These are phyloP conservation scores for Hylia prasina DNA, from an alignment of 2,113 vertebrate genomes.

Conservation along the genomic window DNA sequence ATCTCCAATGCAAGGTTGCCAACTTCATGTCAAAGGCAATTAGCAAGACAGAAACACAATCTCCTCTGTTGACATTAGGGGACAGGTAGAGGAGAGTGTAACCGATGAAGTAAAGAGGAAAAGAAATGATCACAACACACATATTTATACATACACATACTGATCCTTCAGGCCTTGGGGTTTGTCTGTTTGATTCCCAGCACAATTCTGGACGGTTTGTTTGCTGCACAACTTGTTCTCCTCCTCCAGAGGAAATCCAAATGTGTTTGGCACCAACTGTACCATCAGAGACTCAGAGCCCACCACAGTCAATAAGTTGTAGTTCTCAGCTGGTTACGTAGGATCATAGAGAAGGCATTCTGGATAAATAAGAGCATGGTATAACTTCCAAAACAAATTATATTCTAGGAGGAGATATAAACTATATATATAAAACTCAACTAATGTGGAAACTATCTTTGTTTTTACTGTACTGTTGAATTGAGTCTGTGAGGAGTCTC, in stretches of 20 bases:
- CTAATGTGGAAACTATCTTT: not conserved
- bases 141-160: not conserved
- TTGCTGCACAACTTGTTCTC: not conserved
- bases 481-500: not conserved
- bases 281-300: not conserved
- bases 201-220: not conserved
- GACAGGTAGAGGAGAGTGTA: slow-evolving; percentile 31
- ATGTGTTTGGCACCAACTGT: not conserved
- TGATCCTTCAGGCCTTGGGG: not conserved
- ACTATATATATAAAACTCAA: not conserved
- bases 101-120: not conserved
- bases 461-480: not conserved
- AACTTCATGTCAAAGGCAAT: slow-evolving; percentile 33
- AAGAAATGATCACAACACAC: not conserved
- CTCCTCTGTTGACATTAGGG: slow-evolving; percentile 18
- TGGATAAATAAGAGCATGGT: not conserved
- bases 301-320: fast-evolving
- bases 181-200: not conserved
- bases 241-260: not conserved
- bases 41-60: slow-evolving; percentile 5
- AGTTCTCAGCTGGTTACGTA: not conserved
- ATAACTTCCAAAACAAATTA: not conserved
- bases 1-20: slow-evolving; percentile 7
- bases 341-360: not conserved
- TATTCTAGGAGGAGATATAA: not conserved